Evolutionary conservation across 64 coral and sea anemone genomes (phyloP).

Genomic region (Acropora yongei): DNA sequence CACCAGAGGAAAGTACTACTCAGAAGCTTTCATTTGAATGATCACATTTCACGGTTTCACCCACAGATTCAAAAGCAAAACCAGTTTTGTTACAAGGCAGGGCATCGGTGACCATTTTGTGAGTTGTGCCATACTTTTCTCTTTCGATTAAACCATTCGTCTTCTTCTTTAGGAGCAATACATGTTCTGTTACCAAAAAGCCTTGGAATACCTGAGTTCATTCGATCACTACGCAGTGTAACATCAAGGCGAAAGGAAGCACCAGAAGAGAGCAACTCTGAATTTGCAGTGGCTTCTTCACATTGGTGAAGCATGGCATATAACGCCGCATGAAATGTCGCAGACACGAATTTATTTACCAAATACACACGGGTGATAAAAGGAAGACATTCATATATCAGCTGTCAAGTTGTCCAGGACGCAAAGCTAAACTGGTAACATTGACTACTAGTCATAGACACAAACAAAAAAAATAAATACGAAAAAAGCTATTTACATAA

Average conservation of each 20-base stretch:
- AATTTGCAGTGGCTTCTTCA: not conserved
- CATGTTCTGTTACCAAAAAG: slow-evolving; percentile 92
- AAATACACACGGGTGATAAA: no score
- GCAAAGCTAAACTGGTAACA: not conserved
- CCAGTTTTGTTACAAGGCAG: not conserved
- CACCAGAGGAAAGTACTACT: not conserved
- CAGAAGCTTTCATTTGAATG: not conserved
- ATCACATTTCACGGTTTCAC: not conserved
- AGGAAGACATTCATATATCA: no score
- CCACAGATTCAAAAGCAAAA: not conserved
- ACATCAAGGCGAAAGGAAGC: not conserved
- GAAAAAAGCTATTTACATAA: not conserved
- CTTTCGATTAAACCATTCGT: not conserved
- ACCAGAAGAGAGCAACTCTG: not conserved
- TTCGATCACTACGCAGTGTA: slow-evolving; percentile 95
- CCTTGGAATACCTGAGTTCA: slow-evolving; percentile 88
- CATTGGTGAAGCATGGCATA: not conserved
- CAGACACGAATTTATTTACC: no score
- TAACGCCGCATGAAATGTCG: no score
- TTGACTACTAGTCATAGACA: no score
- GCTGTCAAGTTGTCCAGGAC: not conserved
- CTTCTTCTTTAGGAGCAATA: slow-evolving; percentile 81
- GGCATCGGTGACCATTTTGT: no score
- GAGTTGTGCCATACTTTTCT: no score
- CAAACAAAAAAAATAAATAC: not conserved